Evolutionary conservation across 2,113 vertebrate genomes (phyloP).

Genomic region (Peromyscus californicus): DNA sequence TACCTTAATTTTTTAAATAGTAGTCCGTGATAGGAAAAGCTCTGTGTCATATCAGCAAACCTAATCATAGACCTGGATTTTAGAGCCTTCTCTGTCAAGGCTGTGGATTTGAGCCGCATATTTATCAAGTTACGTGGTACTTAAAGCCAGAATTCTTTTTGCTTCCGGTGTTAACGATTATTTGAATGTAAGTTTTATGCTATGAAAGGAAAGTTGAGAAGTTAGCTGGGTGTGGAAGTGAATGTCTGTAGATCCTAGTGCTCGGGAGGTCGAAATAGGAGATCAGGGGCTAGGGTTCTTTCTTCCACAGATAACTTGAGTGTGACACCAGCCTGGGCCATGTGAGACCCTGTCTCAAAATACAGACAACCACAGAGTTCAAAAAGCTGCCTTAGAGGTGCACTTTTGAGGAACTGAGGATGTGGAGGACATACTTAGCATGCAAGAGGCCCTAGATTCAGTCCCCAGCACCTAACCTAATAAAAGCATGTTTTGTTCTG

Average conservation of each 20-base stretch:
- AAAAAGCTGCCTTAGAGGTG: conserved; percentile 6
- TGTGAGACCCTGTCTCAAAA: not conserved
- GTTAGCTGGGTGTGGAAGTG: not conserved
- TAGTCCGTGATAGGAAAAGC: conserved; percentile 7
- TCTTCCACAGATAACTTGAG: not conserved
- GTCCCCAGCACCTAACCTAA: not conserved
- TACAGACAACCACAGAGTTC: not conserved
- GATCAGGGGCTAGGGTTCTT: not conserved
- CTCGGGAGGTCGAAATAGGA: not conserved
- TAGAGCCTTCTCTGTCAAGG: not conserved
- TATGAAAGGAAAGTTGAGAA: not conserved
- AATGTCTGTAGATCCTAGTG: not conserved
- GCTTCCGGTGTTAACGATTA: conserved; percentile 28
- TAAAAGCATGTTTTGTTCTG: not conserved
- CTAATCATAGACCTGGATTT: not conserved
- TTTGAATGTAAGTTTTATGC: conserved; percentile 4
- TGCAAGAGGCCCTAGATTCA: not conserved
- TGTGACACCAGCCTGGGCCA: not conserved
- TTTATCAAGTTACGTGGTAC: not conserved
- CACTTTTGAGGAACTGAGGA: not conserved
- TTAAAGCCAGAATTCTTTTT: not conserved
- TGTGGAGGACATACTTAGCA: not conserved
- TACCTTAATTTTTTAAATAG: not conserved
- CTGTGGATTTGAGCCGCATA: not conserved
- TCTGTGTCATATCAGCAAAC: not conserved